Conservation (phyloP, 2,113 vertebrate species). For the Toxotes jaculatrix region DNA sequence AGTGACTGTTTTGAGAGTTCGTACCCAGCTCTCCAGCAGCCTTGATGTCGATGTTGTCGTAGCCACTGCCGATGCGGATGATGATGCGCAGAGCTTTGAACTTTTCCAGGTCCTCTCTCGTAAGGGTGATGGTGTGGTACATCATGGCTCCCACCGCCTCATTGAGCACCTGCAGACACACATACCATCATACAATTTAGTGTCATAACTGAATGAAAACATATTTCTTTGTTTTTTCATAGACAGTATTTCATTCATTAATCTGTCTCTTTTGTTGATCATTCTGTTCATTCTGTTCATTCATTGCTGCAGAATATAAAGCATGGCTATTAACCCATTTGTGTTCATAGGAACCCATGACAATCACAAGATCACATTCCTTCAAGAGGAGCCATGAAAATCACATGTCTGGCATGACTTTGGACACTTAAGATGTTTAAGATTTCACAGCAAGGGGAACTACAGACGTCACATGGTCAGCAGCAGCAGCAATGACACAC, state of each 20-base stretch:
- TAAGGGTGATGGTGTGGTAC: slow-evolving; percentile 99
- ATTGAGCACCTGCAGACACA: slow-evolving; percentile 89
- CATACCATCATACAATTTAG: background rate
- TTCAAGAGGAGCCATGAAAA: slow-evolving; percentile 32
- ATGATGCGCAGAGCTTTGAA: slow-evolving; percentile 98
- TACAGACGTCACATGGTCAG: slow-evolving; percentile 36
- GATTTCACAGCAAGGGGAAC: slow-evolving; percentile 23
- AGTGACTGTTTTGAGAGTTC: background rate
- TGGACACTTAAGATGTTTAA: slow-evolving; percentile 24
- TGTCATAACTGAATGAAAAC: background rate
- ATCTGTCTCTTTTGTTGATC: background rate
- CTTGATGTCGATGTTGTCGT: slow-evolving; percentile 99
- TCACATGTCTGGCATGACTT: slow-evolving; percentile 37
- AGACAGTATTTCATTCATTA: background rate
- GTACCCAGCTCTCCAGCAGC: slow-evolving; percentile 95
- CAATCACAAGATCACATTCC: slow-evolving; percentile 60
- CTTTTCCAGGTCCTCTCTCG: slow-evolving; percentile 97
- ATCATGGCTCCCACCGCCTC: slow-evolving; percentile 98
- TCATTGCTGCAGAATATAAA: background rate
- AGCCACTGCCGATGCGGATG: slow-evolving; percentile 97
- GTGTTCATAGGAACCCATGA: slow-evolving; percentile 32
- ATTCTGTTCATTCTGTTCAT: background rate
- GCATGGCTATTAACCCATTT: background rate
- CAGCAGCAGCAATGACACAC: slow-evolving; percentile 8
- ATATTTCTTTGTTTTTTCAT: background rate